These are phyloP conservation scores for Sebastes iracundus DNA, from an alignment of 2,797 vertebrate species.

Conservation along the genomic window DNA sequence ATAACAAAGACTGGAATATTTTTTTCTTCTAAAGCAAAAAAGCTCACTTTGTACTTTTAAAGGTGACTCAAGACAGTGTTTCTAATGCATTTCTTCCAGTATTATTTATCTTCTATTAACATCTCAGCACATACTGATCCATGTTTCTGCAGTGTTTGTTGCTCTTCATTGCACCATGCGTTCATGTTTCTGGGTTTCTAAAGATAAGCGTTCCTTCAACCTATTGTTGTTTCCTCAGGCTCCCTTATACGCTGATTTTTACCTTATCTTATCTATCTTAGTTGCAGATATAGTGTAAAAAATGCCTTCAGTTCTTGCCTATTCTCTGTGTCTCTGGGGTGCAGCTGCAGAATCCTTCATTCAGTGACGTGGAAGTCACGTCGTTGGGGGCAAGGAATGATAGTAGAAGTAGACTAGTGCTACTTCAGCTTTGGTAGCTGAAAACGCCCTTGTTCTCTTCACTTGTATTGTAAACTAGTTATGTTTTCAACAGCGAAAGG, in stretches of 20 bases:
- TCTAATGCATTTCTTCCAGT: not conserved
- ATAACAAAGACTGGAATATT: not conserved
- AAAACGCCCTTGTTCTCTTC: too few relatives aligned
- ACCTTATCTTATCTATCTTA: not conserved
- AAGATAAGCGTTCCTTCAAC: not conserved
- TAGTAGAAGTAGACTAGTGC: too few relatives aligned
- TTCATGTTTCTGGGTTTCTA: not conserved
- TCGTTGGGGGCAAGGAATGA: too few relatives aligned
- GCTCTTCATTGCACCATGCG: not conserved
- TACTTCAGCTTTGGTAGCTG: too few relatives aligned
- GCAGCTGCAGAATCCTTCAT: not conserved
- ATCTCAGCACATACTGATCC: not conserved
- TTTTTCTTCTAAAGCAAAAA: not conserved
- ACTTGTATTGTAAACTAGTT: too few relatives aligned
- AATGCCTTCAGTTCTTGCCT: not conserved
- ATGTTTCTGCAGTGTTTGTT: not conserved
- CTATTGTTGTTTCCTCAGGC: not conserved
- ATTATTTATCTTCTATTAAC: not conserved
- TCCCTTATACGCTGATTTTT: not conserved
- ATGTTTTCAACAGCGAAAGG: too few relatives aligned
- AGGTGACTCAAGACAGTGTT: not conserved
- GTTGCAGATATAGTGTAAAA: not conserved
- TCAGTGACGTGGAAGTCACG: not conserved
- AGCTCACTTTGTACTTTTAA: not conserved
- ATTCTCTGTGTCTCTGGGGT: not conserved